Base-by-base conservation (phyloP, 2,888 invertebrate species). In the Lasiommata megera region DNA sequence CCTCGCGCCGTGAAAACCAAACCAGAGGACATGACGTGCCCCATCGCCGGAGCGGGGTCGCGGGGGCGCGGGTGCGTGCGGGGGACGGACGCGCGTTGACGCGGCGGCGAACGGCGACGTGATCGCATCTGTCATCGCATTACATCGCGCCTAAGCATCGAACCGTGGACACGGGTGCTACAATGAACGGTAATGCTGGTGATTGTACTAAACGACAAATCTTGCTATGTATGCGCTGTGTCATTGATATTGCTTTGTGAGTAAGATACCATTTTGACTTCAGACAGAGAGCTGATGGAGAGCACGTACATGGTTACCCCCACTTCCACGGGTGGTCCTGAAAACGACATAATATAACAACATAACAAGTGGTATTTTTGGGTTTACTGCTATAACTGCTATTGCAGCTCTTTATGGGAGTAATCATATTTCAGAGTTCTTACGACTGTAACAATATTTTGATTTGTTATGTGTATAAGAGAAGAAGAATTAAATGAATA, bases 261-360 rank as follows among this genome's bases (percentile, higher is more conserved):
- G 68, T 75, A 73, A 82, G 76, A 79, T 89, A 89, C 90, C 90
- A 96, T 96, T 93, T 95, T 94, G 83, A 95, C 95, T 94, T 96
- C 96, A 85, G 95, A 95, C 81, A 96, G 94, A 81, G 95, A 95
- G 92, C 95, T 95, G 93, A 96, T 96, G 90, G 94, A 94, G 88
- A 95, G 94, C 90, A 96, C 95, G 93, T 95, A 95, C 93, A 96
- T 95, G 88, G 95, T 95, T 86, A 96, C 95, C 82, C 95, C 95
- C 83, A 96, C 95, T 89, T 94, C 95, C 84, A 96, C 95, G 76
- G 95, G 95, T 84, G 93, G 93, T 92, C 94, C 95, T 95, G 93
- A 91, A 93, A 93, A 85, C 75, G 83, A 87, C 76, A 88, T 70
- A 86, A 83, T 71, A 82, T 72, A n/a, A 84, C 74, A 66, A 58